Conservation (phyloP, 2,888 invertebrate genomes). For the Drosophila longiperda region DNA sequence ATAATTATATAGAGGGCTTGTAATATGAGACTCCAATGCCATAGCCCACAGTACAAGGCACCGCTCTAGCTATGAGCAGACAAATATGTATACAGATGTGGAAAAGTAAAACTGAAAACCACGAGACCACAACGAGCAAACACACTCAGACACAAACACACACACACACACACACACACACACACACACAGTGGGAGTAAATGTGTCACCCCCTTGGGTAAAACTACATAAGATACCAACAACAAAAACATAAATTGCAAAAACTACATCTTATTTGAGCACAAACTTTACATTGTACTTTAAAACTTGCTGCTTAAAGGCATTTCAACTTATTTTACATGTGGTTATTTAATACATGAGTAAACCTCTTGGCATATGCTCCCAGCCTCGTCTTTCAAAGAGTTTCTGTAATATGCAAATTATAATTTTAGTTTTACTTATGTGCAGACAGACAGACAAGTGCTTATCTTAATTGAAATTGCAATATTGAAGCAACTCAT, state of each 20-base stretch:
- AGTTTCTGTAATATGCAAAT: constrained; percentile 49
- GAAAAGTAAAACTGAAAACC: constrained; percentile 66
- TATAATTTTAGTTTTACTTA: constrained; percentile 10
- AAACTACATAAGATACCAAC: constrained; percentile 25
- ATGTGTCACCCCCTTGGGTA: constrained; percentile 37
- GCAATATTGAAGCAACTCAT: neutral
- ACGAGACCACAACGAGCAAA: constrained; percentile 67
- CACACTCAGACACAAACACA: constrained; percentile 29
- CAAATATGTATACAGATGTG: constrained; percentile 18
- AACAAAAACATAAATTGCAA: constrained; percentile 9
- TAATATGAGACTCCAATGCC: constrained; percentile 69
- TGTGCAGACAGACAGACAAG: constrained; percentile 5
- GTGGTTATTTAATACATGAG: constrained; percentile 53
- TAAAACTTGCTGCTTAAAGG: constrained; percentile 23
- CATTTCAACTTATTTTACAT: constrained; percentile 33
- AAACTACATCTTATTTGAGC: constrained; percentile 20
- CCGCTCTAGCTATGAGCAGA: constrained; percentile 5
- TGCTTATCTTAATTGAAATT: constrained; percentile 14
- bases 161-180: constrained; percentile 30
- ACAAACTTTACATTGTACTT: constrained; percentile 33
- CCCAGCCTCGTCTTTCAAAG: neutral
- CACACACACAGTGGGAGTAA: constrained; percentile 38
- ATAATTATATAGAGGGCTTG: constrained; percentile 20
- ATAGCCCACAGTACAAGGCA: constrained; percentile 41
- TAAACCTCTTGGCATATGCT: constrained; percentile 37